Base-by-base conservation (phyloP, 2,888 invertebrate species). In the Stomorhina lunata region DNA sequence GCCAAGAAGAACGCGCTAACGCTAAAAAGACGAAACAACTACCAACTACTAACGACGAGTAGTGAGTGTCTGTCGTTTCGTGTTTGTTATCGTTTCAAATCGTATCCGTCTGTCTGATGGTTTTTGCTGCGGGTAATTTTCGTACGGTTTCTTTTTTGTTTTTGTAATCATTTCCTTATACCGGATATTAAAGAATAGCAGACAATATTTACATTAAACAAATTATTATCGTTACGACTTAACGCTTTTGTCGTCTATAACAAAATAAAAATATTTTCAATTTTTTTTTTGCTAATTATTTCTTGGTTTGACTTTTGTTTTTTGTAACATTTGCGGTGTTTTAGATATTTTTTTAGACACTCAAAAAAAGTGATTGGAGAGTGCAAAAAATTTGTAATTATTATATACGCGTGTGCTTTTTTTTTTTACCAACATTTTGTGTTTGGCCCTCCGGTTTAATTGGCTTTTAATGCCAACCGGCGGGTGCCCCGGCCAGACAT, bases 381-480 rank as follows among this genome's bases (percentile, higher is more conserved):
- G 37, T 45, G 40, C 27, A 43, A 73, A 2, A 40, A 61, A 37
- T 25, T 40, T 12, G 10, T 0, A 12, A 34, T 9, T 59, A 17
- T n/a, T 53, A 27, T 4, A 71, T 27, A 45, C 40, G 43, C 34
- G 53, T 63, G 72, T 61, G 53, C 50, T n/a, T n/a, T n/a, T n/a
- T n/a, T n/a, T n/a, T n/a, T 50, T 17, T 6, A 65, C 29, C 34
- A 12, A 43, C 5, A 43, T 32, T 55, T 48, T 12, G 15, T 68
- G 4, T 1, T 43, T 25, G n/a, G 32, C 48, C 72, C 81, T 77
- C 77, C 77, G 68, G 77, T 48, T 34, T 40, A 68, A 81, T 68
- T 63, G 68, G 63, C 61, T 29, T 61, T 72, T 40, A 63, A 29
- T 57, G 81, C 40, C 77, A 73, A 69, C 81, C 68, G 68, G 77